Evolutionary conservation across 2,113 vertebrate species (phyloP).

Genomic region (Bettongia penicillata): DNA sequence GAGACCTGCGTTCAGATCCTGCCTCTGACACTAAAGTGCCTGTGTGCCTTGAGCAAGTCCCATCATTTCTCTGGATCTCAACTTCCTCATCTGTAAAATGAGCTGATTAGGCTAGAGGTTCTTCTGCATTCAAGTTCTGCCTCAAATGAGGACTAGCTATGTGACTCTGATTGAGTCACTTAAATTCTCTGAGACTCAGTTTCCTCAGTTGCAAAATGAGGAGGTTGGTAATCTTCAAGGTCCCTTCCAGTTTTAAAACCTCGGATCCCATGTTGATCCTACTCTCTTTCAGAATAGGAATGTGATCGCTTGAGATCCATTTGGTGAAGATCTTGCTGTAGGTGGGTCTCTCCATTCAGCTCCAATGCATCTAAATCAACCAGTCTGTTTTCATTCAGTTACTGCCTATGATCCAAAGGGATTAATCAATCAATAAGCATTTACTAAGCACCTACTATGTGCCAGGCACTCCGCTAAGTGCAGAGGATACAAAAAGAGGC

Average conservation of each 20-base stretch:
- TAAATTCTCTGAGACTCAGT: accelerated
- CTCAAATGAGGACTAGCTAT: accelerated
- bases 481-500: neutral
- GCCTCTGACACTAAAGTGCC: neutral
- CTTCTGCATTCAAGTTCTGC: neutral
- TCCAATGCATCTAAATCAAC: too few relatives aligned
- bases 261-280: too few relatives aligned
- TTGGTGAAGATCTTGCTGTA: too few relatives aligned
- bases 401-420: too few relatives aligned
- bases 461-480: neutral
- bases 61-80: neutral
- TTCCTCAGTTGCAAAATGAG: neutral
- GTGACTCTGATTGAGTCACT: constrained; percentile 10
- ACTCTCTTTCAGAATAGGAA: too few relatives aligned
- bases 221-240: neutral
- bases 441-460: neutral
- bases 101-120: neutral
- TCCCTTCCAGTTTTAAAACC: neutral
- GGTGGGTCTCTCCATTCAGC: too few relatives aligned
- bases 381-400: too few relatives aligned
- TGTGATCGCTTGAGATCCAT: too few relatives aligned
- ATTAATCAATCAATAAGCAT: neutral
- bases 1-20: neutral
- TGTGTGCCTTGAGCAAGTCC: neutral
- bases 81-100: neutral